Base-by-base conservation (phyloP, 2,797 vertebrate genomes). In the Geotrypetes seraphini region DNA sequence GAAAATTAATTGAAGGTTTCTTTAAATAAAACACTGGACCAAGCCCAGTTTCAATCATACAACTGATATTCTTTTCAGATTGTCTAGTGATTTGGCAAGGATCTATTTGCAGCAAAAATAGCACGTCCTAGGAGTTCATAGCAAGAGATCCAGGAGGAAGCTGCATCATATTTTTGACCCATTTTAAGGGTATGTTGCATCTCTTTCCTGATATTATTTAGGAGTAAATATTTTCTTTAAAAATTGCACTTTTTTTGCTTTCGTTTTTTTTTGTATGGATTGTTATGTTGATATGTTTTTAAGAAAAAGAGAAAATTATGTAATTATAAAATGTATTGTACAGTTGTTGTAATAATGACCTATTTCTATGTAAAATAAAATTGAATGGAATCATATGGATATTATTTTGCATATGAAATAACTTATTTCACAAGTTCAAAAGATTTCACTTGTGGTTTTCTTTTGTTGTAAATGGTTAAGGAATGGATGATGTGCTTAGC, bases 301-400 rank as follows among this genome's bases (percentile, higher is more conserved):
- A 82, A 78, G 64, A 77, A 58, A 50, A 81, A 31, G n/a, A 19
- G n/a, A 69, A 81, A 71, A 79, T 75, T 79, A 82, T 76, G 78
- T 81, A 74, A 78, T 70, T 71, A 75, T 70, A 70, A 15, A 34
- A 63, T 78, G 74, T 80, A 69, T 60, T 78, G 75, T 80, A 81
- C 71, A 78, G 75, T 54, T 68, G 71, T 77, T 80, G 73, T 79
- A 75, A 82, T 69, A 83, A 79, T 68, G 51, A 81, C 53, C 67
- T 83, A 84, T 85, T 85, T 83, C 78, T 82, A 79, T 83, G 84
- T 73, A 62, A 79, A 81, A 81, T 73, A 71, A 77, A 77, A 75
- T 63, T 74, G 69, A 82, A 81, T 48, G 75, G 63, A 62, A 73
- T 71, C 69, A 76, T 60, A 75, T 82, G 73, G 69, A 78, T 66